phyloP scores from a whole-genome alignment of 2,797 vertebrate genomes.

The Phrynocephalus guinanensis region DNA sequence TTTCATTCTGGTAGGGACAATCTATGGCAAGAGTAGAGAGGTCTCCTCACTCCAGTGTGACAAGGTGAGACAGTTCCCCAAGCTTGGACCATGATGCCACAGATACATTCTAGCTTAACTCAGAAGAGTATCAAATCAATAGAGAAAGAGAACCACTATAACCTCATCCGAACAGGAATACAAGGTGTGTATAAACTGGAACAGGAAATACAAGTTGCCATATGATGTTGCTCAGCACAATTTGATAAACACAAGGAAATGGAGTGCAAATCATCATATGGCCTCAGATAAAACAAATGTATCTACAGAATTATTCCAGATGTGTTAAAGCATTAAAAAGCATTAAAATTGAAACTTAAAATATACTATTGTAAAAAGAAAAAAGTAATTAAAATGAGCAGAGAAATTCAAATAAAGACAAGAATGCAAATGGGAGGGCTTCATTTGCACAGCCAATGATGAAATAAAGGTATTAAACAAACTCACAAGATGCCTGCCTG shows the following conservation, averaged over 20 bases:
- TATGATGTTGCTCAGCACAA: neutral
- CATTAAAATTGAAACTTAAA: slow-evolving; percentile 28
- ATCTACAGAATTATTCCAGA: neutral
- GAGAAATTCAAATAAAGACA: neutral
- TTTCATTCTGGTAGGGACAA: rapidly evolving
- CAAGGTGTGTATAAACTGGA: slow-evolving; percentile 33
- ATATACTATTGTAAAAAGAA: slow-evolving; percentile 17
- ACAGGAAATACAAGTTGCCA: slow-evolving; percentile 41
- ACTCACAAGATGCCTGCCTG: neutral
- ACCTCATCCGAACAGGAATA: neutral
- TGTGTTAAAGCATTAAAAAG: neutral
- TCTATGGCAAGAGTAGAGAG: too few relatives aligned
- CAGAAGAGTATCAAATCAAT: slow-evolving; percentile 7
- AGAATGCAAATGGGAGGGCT: too few relatives aligned
- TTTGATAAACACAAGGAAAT: slow-evolving; percentile 22
- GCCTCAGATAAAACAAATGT: neutral
- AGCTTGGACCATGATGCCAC: too few relatives aligned
- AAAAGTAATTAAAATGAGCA: slow-evolving; percentile 45
- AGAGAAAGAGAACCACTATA: neutral
- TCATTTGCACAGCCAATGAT: neutral
- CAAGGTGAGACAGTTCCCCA: too few relatives aligned
- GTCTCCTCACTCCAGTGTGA: too few relatives aligned
- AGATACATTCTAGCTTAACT: slow-evolving; percentile 1
- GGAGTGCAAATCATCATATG: neutral
- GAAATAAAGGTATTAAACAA: neutral